These are phyloP conservation scores for Blera fallax DNA, from an alignment of 2,888 invertebrate genomes.

Conservation along the genomic window DNA sequence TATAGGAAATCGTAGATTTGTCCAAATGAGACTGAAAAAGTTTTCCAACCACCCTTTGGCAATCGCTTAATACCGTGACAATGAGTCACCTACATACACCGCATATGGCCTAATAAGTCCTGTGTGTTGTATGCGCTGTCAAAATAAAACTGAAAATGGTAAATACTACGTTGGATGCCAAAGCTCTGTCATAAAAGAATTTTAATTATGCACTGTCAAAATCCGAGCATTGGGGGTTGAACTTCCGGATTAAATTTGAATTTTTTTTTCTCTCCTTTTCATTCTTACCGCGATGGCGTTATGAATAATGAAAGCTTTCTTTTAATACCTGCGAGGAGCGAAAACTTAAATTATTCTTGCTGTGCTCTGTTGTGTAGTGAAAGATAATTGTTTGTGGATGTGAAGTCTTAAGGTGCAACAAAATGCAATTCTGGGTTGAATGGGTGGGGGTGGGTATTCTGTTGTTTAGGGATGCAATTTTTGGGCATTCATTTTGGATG, in stretches of 20 bases:
- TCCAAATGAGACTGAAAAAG: conserved; percentile 59
- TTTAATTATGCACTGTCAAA: conserved; percentile 54
- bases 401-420: neutral
- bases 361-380: neutral
- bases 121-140: conserved; percentile 8
- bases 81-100: conserved; percentile 11
- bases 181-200: conserved; percentile 10
- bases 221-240: conserved; percentile 3
- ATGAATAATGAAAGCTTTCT: conserved; percentile 22
- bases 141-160: neutral
- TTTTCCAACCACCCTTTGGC: conserved; percentile 7
- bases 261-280: neutral
- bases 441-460: too few relatives aligned
- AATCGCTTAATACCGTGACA: neutral
- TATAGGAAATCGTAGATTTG: conserved; percentile 61
- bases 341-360: neutral
- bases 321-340: neutral
- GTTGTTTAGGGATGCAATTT: conserved; percentile 14
- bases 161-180: conserved; percentile 2
- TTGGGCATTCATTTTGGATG: conserved; percentile 6
- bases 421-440: neutral
- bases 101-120: neutral
- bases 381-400: neutral
- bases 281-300: neutral
- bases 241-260: conserved; percentile 10